Percentiles rank a stretch among this genome's conserved stretches.
Evolutionary conservation across 30 jellyfish, hydroid and myxozoan genomes (phyloP).

Genomic region (Turritopsis rubra): DNA sequence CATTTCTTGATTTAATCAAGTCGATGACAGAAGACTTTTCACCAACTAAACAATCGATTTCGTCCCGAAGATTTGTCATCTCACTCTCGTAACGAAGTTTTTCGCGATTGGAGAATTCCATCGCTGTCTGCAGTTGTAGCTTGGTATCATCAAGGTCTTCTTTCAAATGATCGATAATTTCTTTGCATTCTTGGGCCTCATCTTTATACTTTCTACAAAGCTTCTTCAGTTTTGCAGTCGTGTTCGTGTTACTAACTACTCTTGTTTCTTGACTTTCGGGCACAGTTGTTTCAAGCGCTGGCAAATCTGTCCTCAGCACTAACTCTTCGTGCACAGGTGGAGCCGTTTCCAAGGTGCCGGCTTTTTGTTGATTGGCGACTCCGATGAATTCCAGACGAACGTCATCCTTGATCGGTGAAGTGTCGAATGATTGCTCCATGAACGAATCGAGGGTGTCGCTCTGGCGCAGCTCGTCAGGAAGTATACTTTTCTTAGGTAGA

Average conservation of each 20-base stretch:
- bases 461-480: conserved; percentile 6
- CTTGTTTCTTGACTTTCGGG: not conserved
- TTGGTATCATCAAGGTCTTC: not conserved
- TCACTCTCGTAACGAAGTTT: conserved; percentile 16
- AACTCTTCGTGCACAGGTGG: not conserved
- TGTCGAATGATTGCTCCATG: conserved; percentile 34
- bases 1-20: not conserved
- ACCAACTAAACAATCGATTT: conserved; percentile 27
- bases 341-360: not conserved
- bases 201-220: conserved; percentile 31
- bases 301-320: not conserved
- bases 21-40: conserved; percentile 29
- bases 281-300: not conserved
- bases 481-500: not conserved
- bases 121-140: not conserved
- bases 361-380: not conserved
- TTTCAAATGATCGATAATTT: not conserved
- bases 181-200: conserved; percentile 30
- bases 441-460: conserved; percentile 6
- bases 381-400: conserved; percentile 35
- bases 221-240: conserved; percentile 14
- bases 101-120: not conserved
- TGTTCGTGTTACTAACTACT: not conserved
- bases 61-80: conserved; percentile 32
- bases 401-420: conserved; percentile 28